Conservation (phyloP, 2,797 vertebrate species). For the Melanotaenia trifasciata region DNA sequence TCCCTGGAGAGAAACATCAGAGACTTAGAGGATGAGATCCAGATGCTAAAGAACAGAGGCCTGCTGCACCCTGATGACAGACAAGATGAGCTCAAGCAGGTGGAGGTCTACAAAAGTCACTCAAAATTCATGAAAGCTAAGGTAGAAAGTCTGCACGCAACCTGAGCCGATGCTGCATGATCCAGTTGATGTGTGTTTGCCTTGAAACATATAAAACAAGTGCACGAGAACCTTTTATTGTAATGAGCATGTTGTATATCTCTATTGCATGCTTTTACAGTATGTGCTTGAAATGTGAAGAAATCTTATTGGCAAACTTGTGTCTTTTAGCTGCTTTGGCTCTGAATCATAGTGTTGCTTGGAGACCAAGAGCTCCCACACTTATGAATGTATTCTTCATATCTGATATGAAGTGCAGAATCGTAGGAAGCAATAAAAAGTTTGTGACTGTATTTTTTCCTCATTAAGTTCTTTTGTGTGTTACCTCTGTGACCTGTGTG, state of each 20-base stretch:
- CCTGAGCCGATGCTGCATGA: constrained; percentile 44
- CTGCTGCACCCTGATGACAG: constrained; percentile 90
- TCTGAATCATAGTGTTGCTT: constrained; percentile 21
- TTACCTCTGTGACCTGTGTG: constrained; percentile 6
- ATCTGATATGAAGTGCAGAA: constrained; percentile 1
- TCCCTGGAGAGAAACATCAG: constrained; percentile 97
- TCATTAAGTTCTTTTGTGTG: background rate
- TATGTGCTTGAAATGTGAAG: background rate
- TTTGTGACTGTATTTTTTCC: constrained; percentile 3
- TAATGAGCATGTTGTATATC: constrained; percentile 35
- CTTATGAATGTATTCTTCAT: constrained; percentile 6
- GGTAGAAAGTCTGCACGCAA: constrained; percentile 84
- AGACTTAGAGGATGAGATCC: constrained; percentile 98
- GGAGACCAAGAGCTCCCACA: constrained; percentile 13
- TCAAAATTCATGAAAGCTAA: constrained; percentile 99
- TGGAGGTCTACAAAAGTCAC: constrained; percentile 99
- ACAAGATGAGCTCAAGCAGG: constrained; percentile 95
- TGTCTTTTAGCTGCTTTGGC: constrained; percentile 24
- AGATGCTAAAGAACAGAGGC: constrained; percentile 97
- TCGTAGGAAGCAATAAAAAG: background rate
- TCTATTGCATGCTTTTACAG: constrained; percentile 18
- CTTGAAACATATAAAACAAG: background rate
- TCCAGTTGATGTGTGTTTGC: constrained; percentile 39
- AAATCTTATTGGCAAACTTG: constrained; percentile 1
- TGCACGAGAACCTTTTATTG: background rate